Evolutionary conservation across 2,797 vertebrate genomes (phyloP), one percentile per base, ranked within the genome.

Genomic region (Smutsia gigantea): DNA sequence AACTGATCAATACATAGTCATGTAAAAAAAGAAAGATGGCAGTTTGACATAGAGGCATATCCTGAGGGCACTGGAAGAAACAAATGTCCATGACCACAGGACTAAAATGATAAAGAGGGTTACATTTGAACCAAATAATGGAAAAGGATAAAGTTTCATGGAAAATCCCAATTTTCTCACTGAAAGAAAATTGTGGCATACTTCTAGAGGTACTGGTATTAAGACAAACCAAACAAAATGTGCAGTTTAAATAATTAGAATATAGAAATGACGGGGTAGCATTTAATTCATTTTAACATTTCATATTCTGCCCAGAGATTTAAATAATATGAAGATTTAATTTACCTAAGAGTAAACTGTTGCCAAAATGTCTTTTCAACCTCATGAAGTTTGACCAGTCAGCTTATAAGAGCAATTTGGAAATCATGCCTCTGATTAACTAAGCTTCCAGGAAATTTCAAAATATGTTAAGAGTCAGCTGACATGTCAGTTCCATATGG

Each of bases 361-460:
- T 85, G 55, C 34, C n/a, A 95, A 96, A 96, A 68, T 93, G 31
- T 61, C 81, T 79, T 39, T 96, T 71, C 59, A 86, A 39, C 59
- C 1, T 21, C 29, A 5, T 71, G 34, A 63, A 12, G 0, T 96
- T 94, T 96, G 31, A 92, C 13, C 17, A 75, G 18, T 78, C 57
- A 63, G 39, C 87, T 84, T 78, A 72, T 42, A 95, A 94, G 4
- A 93, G 2, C 55, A 17, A 61, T 87, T 12, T 72, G 87, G 96
- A 93, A 78, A 25, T 3, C 91, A 75, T 82, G 42, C 6, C 39
- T 83, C 39, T 91, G 93, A 97, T 84, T 72, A 96, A 88, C 75
- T 90, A 92, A 95, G 89, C 34, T 95, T 84, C 13, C 84, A 83
- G 55, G 92, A 97, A 96, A 81, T 37, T 6, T 91, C 63, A 92